Base-by-base conservation (phyloP, 2,888 invertebrate genomes). In the Mechanitis mazaeus region DNA sequence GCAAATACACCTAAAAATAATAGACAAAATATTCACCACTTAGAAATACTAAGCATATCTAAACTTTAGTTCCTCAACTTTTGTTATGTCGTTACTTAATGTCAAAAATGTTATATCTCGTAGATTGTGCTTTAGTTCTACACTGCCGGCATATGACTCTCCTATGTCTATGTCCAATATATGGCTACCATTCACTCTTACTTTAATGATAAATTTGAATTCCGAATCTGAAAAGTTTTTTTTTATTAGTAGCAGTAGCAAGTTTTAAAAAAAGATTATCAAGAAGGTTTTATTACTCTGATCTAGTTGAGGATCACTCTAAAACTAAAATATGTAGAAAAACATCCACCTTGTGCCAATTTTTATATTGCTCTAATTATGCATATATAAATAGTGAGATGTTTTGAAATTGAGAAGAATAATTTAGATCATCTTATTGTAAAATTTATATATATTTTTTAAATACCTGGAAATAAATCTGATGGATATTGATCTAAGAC, bases 101-200 rank as follows among this genome's bases (percentile, higher is more conserved):
- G 75, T 70, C 61, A 88, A 65, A 65, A 69, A 84, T 69, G 76
- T 75, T 50, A 87, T 80, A 47, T 74, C 75, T 46, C 75, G 65
- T 45, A 80, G 60, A 59, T 72, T 72, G 65, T 83, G 80, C 63
- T 73, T 70, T 31, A 85, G 64, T 60, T 58, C 61, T n/a, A 79
- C 31, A 45, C 70, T 59, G 20, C 70, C 65, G 56, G 83, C 64
- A 64, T 59, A 63, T 42, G 75, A 72, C 11, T 69, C 66, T 45
- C 69, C 73, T 28, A 80, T 56, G 59, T 60, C 64, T 54, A 79
- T 68, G 45, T 75, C 67, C 60, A 76, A 33, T 61, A 60, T n/a
- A 66, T 33, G 33, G 3, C 35, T 47, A 9, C 50, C 63, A 45
- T 38, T 59, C 45, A 53, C 53, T 53, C 33, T 60, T 9, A 56